Conservation (phyloP, 2,797 vertebrate species). For the Sebastes dallii region DNA sequence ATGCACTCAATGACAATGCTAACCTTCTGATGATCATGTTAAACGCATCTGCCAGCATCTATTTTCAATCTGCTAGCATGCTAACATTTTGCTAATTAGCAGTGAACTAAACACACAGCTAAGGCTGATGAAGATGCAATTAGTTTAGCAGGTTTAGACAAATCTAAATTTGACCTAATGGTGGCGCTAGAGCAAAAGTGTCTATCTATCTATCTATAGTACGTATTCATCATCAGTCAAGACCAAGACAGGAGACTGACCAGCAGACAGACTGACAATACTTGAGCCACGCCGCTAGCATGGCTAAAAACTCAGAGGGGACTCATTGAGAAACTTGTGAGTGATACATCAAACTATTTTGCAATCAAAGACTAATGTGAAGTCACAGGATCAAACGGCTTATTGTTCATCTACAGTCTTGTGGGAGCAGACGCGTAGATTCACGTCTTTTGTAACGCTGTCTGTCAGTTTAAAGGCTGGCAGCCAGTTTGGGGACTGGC, state of each 20-base stretch:
- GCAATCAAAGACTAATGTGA: neutral
- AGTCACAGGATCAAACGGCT: neutral
- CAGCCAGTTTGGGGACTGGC: slow-evolving; percentile 3
- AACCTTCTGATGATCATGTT: too few species aligned
- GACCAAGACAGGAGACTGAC: neutral
- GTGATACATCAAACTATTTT: neutral
- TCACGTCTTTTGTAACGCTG: slow-evolving; percentile 1
- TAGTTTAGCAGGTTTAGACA: neutral
- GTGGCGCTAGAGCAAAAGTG: neutral
- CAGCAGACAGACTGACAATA: neutral
- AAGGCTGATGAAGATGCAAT: neutral
- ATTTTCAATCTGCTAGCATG: neutral
- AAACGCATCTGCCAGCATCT: neutral
- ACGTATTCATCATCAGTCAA: too few species aligned
- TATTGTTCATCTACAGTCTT: neutral
- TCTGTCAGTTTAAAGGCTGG: slow-evolving; percentile 10
- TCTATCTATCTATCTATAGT: too few species aligned
- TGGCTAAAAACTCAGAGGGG: neutral
- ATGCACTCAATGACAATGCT: neutral
- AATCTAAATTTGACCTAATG: neutral
- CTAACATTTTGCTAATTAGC: neutral
- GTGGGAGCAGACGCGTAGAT: neutral
- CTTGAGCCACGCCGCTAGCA: neutral
- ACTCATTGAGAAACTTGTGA: neutral
- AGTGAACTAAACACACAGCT: neutral